Evolutionary conservation across 2,113 vertebrate genomes (phyloP).

Genomic region (Trachemys scripta): DNA sequence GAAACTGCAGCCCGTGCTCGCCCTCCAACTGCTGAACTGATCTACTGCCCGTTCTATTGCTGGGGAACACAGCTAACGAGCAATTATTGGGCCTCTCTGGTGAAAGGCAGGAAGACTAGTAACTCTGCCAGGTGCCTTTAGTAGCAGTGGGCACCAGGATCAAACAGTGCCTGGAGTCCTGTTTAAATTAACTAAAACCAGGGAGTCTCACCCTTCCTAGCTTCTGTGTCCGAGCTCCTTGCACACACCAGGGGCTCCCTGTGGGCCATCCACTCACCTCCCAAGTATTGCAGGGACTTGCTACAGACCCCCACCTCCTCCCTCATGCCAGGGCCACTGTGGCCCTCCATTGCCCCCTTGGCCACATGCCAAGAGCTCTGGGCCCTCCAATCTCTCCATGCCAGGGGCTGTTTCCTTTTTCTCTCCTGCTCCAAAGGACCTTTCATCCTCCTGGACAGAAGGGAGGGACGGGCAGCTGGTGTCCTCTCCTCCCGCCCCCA

Average conservation of each 20-base stretch:
- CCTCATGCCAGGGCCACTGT: background rate
- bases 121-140: background rate
- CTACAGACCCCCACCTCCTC: background rate
- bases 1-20: rapidly evolving
- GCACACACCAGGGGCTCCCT: background rate
- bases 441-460: background rate
- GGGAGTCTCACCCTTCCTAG: background rate
- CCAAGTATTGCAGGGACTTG: background rate
- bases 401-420: background rate
- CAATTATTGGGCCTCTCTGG: background rate
- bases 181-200: background rate
- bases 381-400: background rate
- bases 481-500: background rate
- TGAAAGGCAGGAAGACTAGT: background rate
- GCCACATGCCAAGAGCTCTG: background rate
- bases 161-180: background rate
- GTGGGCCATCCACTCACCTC: background rate
- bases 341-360: background rate
- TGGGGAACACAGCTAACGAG: background rate
- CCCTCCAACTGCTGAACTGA: background rate
- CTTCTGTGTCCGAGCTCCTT: background rate
- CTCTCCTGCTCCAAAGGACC: background rate
- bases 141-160: background rate
- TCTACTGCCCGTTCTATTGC: background rate
- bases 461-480: background rate